These are phyloP conservation scores for Tachystola acroxantha DNA, from an alignment of 2,888 invertebrate genomes.

Conservation along the genomic window DNA sequence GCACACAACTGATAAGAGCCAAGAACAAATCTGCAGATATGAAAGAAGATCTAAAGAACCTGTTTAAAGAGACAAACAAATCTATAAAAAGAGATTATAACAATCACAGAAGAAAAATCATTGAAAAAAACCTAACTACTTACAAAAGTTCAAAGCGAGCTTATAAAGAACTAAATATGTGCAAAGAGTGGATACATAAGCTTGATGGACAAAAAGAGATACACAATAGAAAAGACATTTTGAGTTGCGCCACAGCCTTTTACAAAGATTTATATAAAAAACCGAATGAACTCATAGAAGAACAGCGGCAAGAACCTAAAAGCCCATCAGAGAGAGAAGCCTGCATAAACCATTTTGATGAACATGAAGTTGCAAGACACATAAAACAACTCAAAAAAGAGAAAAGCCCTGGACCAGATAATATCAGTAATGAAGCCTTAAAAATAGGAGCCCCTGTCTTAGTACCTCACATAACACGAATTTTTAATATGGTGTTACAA, in stretches of 20 bases:
- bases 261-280: no score
- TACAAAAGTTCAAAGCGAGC: not conserved
- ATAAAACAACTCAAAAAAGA: not conserved
- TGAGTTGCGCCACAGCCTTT: no score
- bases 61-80: not conserved
- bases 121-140: not conserved
- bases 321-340: not conserved
- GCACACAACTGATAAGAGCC: not conserved
- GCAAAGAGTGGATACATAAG: not conserved
- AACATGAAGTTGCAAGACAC: not conserved
- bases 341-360: not conserved
- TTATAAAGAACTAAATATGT: not conserved
- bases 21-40: not conserved
- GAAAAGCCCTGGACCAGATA: not conserved
- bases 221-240: not conserved
- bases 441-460: not conserved
- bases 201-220: not conserved
- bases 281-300: not conserved
- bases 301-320: not conserved
- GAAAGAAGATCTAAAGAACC: not conserved
- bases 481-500: slow-evolving; percentile 2
- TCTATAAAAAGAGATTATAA: not conserved
- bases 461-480: not conserved
- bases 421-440: not conserved
- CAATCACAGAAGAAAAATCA: not conserved